Evolutionary conservation across 2,797 vertebrate species (phyloP).

Genomic region (Melopsittacus undulatus): DNA sequence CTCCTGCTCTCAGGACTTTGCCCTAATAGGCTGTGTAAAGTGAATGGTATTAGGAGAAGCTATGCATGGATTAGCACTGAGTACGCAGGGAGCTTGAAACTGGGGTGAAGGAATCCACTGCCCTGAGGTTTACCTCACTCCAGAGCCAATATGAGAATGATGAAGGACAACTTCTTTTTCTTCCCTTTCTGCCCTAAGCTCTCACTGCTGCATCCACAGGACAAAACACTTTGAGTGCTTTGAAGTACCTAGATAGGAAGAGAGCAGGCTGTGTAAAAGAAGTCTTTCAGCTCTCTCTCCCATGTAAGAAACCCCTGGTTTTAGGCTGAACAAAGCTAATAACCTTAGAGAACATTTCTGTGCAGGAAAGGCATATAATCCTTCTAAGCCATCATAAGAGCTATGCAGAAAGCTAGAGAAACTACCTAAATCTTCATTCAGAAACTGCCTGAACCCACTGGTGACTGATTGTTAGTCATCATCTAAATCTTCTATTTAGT

Average conservation of each 20-base stretch:
- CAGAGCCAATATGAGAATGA: neutral
- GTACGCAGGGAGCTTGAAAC: neutral
- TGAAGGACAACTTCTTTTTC: neutral
- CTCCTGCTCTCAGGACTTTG: neutral
- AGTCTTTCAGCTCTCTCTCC: neutral
- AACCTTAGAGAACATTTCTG: neutral
- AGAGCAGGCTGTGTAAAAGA: neutral
- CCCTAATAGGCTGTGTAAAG: neutral
- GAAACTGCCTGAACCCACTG: neutral
- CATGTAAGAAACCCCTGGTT: neutral
- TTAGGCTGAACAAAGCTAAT: neutral
- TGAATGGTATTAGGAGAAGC: neutral
- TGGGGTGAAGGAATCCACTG: neutral
- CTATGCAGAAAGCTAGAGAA: neutral
- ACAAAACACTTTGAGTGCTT: neutral
- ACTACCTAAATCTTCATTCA: neutral
- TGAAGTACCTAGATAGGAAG: neutral
- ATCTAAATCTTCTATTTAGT: neutral
- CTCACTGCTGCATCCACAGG: neutral
- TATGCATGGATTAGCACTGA: accelerated
- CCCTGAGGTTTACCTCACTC: neutral
- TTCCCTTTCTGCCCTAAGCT: neutral
- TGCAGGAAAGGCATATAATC: neutral
- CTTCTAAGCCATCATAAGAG: neutral
- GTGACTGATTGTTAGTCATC: neutral